phyloP scores from a whole-genome alignment of 2,888 invertebrate genomes.

The Glaucopsyche alexis region DNA sequence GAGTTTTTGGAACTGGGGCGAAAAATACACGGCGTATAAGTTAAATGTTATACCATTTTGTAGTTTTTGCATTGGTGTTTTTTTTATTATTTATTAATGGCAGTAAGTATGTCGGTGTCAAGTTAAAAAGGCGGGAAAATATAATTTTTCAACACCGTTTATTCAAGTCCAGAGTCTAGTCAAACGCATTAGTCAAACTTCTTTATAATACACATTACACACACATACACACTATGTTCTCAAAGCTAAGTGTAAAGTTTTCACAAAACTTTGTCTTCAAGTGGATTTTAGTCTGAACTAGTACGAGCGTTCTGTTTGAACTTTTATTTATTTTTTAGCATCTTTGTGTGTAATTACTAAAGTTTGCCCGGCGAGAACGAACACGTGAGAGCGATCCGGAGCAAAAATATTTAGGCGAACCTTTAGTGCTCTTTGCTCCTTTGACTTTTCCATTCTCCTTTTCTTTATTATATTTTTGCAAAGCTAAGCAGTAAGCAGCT shows the following conservation, averaged over 20 bases:
- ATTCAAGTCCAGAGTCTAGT: too few species aligned
- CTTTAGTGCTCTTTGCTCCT: not conserved
- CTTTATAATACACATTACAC: not conserved
- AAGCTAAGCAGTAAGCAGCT: too few species aligned
- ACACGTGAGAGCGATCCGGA: too few species aligned
- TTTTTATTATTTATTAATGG: not conserved
- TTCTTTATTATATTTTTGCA: too few species aligned
- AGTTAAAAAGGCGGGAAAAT: too few species aligned
- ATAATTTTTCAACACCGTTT: too few species aligned
- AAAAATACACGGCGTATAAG: not conserved
- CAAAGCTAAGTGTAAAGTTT: slow-evolving; percentile 6
- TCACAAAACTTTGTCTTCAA: not conserved
- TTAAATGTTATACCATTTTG: not conserved
- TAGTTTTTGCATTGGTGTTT: not conserved
- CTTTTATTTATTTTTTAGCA: slow-evolving; percentile 2
- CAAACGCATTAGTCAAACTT: too few species aligned
- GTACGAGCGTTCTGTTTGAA: not conserved
- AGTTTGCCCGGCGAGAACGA: not conserved
- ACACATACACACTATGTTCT: not conserved
- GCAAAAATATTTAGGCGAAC: not conserved
- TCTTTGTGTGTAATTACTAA: slow-evolving; percentile 14
- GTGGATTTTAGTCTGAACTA: not conserved
- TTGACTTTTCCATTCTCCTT: too few species aligned
- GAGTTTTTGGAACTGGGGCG: not conserved
- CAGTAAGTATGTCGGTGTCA: too few species aligned